A percentile compares a stretch with the other conserved stretches of the same genome.
Conservation (phyloP, 2,888 invertebrate species). For the Myathropa florea region DNA sequence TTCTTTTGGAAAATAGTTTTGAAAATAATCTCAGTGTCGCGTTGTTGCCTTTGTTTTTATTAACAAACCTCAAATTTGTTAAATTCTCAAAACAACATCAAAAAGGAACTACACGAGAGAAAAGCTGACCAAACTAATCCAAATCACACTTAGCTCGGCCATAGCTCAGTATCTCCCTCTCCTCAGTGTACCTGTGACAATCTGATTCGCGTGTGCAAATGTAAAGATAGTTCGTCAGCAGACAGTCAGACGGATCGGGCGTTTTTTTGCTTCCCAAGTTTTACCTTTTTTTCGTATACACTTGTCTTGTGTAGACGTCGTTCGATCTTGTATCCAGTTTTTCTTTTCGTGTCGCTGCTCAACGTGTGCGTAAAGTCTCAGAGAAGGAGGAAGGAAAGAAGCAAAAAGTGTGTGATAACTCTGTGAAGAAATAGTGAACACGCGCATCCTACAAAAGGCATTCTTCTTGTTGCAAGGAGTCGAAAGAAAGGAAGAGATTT, state of each 20-base stretch:
- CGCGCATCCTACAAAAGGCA: slow-evolving; percentile 24
- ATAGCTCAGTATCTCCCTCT: not conserved
- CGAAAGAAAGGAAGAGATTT: slow-evolving; percentile 7
- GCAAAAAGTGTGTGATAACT: slow-evolving; percentile 29
- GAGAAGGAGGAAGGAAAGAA: not conserved
- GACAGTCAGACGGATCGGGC: slow-evolving; percentile 28
- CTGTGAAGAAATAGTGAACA: slow-evolving; percentile 31
- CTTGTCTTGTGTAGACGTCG: not conserved
- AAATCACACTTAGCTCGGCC: slow-evolving; percentile 3
- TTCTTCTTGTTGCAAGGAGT: too few relatives aligned
- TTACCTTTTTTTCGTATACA: not conserved
- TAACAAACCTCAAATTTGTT: slow-evolving; percentile 1
- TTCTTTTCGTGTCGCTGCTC: not conserved
- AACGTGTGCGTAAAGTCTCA: not conserved
- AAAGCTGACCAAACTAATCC: not conserved
- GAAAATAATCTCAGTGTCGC: slow-evolving; percentile 17
- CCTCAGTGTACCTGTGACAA: slow-evolving; percentile 14
- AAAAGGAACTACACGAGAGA: not conserved
- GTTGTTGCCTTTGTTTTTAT: slow-evolving; percentile 7
- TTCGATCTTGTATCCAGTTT: slow-evolving; percentile 7
- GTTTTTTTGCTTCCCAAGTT: too few relatives aligned
- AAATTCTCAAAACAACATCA: not conserved
- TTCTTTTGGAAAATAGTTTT: not conserved
- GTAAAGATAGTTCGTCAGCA: slow-evolving; percentile 30
- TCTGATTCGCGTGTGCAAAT: slow-evolving; percentile 43